A percentile compares a stretch with the other conserved stretches of the same genome.
phyloP scores from a whole-genome alignment of 2,113 vertebrate species.

The Notechis scutatus region DNA sequence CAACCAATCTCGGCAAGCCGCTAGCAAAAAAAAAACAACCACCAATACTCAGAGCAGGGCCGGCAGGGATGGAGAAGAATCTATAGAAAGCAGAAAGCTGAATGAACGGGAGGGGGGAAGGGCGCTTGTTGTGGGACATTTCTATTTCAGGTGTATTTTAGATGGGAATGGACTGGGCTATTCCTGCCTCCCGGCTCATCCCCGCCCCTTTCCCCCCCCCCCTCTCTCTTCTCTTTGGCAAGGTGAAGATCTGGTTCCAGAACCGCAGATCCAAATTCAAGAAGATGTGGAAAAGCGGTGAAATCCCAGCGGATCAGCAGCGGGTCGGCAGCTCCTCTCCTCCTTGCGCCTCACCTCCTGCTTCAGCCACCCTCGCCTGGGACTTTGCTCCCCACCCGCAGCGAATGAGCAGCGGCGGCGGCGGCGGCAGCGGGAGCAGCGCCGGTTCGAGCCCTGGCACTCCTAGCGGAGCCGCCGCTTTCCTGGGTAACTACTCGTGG shows the following conservation, averaged over 20 bases:
- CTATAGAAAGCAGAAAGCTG: too few relatives aligned
- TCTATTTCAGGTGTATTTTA: background rate
- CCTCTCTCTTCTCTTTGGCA: constrained; percentile 25
- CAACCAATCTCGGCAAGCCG: background rate
- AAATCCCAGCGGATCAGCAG: constrained; percentile 87
- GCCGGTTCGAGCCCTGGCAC: constrained; percentile 68
- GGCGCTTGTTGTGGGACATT: too few relatives aligned
- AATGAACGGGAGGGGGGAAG: background rate
- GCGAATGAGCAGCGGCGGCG: constrained; percentile 66
- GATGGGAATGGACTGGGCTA: background rate
- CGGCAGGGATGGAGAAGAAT: background rate
- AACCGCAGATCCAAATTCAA: constrained; percentile 95
- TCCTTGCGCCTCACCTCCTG: constrained; percentile 80
- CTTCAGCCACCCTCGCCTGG: constrained; percentile 74
- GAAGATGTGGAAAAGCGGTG: constrained; percentile 97
- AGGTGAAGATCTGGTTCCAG: constrained; percentile 98
- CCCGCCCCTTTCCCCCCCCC: background rate
- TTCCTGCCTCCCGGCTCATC: background rate
- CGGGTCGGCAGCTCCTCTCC: constrained; percentile 81
- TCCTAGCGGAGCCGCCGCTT: constrained; percentile 73
- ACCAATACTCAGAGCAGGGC: too few relatives aligned
- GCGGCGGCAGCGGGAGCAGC: constrained; percentile 57
- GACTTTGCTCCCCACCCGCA: constrained; percentile 86
- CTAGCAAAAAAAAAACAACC: background rate
- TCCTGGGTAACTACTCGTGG: constrained; percentile 91